Percentiles rank a stretch among this genome's conserved stretches.
phyloP scores from a whole-genome alignment of 2,797 vertebrate genomes.

The Microctenopoma lineatum region DNA sequence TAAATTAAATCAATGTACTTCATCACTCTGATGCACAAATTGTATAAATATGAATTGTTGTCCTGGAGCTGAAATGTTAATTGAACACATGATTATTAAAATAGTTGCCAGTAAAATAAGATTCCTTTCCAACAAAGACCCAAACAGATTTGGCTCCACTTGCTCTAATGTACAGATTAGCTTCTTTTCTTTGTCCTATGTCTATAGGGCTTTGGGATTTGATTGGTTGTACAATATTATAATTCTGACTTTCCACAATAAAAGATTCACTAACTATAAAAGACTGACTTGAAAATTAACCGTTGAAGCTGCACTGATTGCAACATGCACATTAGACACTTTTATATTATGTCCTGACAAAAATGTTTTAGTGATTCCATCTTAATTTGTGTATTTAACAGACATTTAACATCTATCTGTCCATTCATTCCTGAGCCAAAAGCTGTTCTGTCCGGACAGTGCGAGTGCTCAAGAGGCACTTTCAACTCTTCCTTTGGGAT shows the following conservation, averaged over 20 bases:
- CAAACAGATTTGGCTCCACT: neutral
- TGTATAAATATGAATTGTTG: neutral
- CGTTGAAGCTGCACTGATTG: no score
- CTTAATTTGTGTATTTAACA: constrained; percentile 17
- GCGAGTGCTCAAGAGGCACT: neutral
- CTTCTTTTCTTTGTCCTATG: neutral
- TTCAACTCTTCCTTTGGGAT: neutral
- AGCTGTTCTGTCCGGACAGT: constrained; percentile 8
- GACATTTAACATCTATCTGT: constrained; percentile 12
- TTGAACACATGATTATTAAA: no score
- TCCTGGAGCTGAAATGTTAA: neutral
- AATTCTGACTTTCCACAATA: no score
- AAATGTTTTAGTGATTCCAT: neutral
- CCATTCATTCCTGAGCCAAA: constrained; percentile 2
- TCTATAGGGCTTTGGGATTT: no score
- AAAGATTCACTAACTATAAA: no score
- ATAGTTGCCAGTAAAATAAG: no score
- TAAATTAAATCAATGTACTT: neutral
- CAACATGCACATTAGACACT: no score
- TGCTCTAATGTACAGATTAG: neutral
- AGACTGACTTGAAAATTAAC: no score
- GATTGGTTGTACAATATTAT: no score
- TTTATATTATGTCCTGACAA: no score
- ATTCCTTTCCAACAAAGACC: neutral
- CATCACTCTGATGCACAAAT: neutral